Evolutionary conservation across 2,888 invertebrate species (phyloP), one percentile per base, ranked within the genome.

Genomic region (Auanema freiburgensis): DNA sequence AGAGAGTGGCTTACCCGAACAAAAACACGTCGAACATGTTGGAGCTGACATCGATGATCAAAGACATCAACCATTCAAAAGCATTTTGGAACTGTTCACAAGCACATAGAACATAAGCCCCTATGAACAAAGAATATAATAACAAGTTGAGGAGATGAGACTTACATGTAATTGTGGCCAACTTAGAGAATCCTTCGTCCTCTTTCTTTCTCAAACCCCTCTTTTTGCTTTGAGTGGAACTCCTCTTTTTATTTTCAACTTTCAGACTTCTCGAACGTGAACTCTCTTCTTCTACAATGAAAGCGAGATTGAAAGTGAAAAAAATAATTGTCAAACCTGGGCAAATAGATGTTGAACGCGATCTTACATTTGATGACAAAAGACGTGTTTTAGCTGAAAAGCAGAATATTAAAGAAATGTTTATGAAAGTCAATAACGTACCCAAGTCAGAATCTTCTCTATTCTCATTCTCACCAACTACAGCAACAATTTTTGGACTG

Each of bases 31-130:
- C 67, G 21, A 56, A 53, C 40, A 68, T 65, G 24, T 69, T 64
- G 33, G 57, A 41, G 44, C 69, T 69, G 12, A 68, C 67, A 40
- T 74, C 74, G 11, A 74, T 66, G n/a, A 71, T 65, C 12, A 74
- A 64, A 25, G 67, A 57, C 50, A 71, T 63, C 1, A 70, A 68
- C 71, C 71, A 74, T 53, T 69, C 63, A 54, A 66, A 52, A 11
- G 52, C 53, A 44, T 60, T 51, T 46, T 60, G 60, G 18, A 54
- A 14, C 11, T 23, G 25, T 25, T 60, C 60, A 24, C 49, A 41
- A 23, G 53, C 21, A 5, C 49, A 6, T 6, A 54, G 16, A 18
- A 60, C 12, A 23, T 60, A 60, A 41, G 18, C 46, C 54, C 54
- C 60, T 60, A 16, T 21, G 53, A 33, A 21, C 56, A 55, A 10